A percentile compares a stretch with the other conserved stretches of the same genome.
Evolutionary conservation across 1,140 invertebrate species (phyloP).

Genomic region (Ips nitidus): DNA sequence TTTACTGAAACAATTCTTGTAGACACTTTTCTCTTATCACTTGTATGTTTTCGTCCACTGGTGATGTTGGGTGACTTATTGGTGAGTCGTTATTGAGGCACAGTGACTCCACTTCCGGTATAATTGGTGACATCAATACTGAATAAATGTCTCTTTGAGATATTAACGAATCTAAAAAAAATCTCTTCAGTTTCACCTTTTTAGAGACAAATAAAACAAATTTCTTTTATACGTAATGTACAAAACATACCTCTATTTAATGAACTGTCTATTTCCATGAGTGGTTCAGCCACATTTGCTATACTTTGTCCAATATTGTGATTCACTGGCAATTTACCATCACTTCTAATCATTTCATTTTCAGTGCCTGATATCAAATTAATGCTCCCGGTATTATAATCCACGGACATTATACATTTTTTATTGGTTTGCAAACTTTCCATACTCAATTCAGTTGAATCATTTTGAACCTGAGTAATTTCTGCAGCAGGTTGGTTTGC

Average conservation of each 20-base stretch:
- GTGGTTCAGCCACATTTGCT: slow-evolving; percentile 1
- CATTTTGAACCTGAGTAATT: neutral
- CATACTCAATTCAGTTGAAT: neutral
- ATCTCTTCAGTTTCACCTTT: neutral
- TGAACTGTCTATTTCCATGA: neutral
- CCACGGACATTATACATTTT: slow-evolving; percentile 42
- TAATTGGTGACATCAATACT: slow-evolving; percentile 54
- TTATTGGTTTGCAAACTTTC: neutral
- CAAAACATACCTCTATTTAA: neutral
- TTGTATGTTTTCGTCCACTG: slow-evolving; percentile 16
- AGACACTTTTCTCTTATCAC: slow-evolving; percentile 38
- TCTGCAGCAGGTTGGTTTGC: neutral
- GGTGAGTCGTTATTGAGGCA: slow-evolving; percentile 55
- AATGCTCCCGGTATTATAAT: slow-evolving; percentile 42
- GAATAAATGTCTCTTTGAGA: slow-evolving; percentile 53
- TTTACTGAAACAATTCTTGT: slow-evolving; percentile 36
- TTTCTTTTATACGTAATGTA: neutral
- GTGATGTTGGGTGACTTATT: slow-evolving; percentile 22
- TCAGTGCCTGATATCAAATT: slow-evolving; percentile 27
- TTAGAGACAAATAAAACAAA: neutral
- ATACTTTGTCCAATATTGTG: too few species aligned
- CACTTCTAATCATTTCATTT: neutral
- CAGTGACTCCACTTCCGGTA: slow-evolving; percentile 57
- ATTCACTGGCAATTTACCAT: neutral
- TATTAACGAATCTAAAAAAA: slow-evolving; percentile 10